Base-by-base conservation (phyloP, 2,797 vertebrate genomes). In the Cirrhinus mrigala region DNA sequence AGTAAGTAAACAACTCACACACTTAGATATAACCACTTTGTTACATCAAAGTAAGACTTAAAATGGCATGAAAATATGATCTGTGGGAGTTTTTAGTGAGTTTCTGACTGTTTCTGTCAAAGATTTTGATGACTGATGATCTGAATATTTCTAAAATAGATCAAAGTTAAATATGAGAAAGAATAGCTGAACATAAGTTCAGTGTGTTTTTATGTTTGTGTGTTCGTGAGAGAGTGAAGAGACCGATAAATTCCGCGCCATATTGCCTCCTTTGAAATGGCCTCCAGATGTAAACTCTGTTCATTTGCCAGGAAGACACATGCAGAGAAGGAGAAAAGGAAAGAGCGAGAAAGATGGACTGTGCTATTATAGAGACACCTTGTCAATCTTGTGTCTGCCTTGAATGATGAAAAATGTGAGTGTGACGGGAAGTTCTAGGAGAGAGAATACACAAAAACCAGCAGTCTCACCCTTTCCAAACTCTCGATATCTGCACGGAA, bases 401-500 rank as follows among this genome's bases (percentile, higher is more conserved):
- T n/a, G 46, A 56, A 84, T 70, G 20, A 71, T 79, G 75, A 60
- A 27, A 84, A 75, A 48, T 52, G 60, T 66, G 22, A 56, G 52
- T 46, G 29, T 6, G 10, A 60, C 46, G 8, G 40, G 16, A 75
- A 48, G 75, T 37, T 78, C 40, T 46, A 27, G 24, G n/a, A 84
- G 68, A 71, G 44, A 62, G 20, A 50, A 71, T 11, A 54, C 20
- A 75, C 10, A 48, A 40, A n/a, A 1, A 5, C 16, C 40, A 29
- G 15, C 81, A 70, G 33, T 79, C 92, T 1, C 90, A 98, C 98
- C 96, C 96, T 96, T 91, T 98, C 97, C 84, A 98, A 94, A 91
- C 96, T 98, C 92, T 97, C 97, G 0, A 97, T 78, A 71, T 97
- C 96, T 2, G 96, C 96, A 87, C 93, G 93, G 90, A 98, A 98